Evolutionary conservation across 2,113 vertebrate species (phyloP).

Genomic region (Pollachius pollachius): DNA sequence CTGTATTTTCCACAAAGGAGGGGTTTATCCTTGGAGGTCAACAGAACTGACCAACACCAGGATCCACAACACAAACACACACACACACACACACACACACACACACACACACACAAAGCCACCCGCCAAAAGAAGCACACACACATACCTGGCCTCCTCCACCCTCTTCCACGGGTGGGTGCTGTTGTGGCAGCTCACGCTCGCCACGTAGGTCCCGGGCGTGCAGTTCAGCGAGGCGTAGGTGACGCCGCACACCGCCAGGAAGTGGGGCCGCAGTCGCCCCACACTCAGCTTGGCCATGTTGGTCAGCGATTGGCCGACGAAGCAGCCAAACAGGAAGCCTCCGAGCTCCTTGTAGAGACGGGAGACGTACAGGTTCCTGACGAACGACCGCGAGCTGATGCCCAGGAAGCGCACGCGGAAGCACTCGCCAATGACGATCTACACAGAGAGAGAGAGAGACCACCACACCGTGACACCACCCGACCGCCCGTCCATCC

Average conservation of each 20-base stretch:
- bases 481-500: too few relatives aligned
- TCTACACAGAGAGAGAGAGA: conserved; percentile 39
- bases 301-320: conserved; percentile 76
- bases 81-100: conserved; percentile 3
- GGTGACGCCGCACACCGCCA: conserved; percentile 65
- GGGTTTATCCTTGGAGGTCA: too few relatives aligned
- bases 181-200: conserved; percentile 49
- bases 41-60: too few relatives aligned
- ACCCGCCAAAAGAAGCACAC: background rate
- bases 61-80: background rate
- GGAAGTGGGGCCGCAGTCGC: conserved; percentile 70
- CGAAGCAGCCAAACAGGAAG: conserved; percentile 72
- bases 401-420: conserved; percentile 39
- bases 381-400: conserved; percentile 42
- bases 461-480: too few relatives aligned
- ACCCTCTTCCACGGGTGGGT: conserved; percentile 23
- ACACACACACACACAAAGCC: background rate
- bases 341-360: conserved; percentile 79
- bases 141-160: conserved; percentile 66
- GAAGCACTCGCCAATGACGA: conserved; percentile 66
- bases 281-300: conserved; percentile 72
- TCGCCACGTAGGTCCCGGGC: conserved; percentile 50
- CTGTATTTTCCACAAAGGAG: background rate
- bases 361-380: conserved; percentile 60
- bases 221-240: conserved; percentile 60